Evolutionary conservation across 37 sponge, comb jelly and placozoan species (phyloP).

Genomic region (Halisarca cf. caerulea): DNA sequence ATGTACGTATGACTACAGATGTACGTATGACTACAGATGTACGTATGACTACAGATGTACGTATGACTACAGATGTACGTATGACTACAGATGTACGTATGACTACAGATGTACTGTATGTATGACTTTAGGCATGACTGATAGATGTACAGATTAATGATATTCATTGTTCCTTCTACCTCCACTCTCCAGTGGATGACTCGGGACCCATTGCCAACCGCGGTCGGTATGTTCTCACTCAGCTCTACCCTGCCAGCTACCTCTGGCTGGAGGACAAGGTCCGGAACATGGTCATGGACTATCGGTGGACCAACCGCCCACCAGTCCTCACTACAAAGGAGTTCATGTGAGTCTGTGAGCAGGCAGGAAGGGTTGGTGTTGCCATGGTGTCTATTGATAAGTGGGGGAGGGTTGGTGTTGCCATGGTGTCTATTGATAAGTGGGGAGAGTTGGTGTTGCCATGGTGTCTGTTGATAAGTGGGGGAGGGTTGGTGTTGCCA

Average conservation of each 20-base stretch:
- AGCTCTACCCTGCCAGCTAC: slow-evolving; percentile 86
- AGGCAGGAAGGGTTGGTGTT: too few species aligned
- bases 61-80: too few species aligned
- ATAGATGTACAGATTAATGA: slow-evolving; percentile 7
- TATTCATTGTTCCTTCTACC: not conserved
- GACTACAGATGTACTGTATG: too few species aligned
- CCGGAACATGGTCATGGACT: slow-evolving; percentile 48
- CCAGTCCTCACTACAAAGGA: slow-evolving; percentile 72
- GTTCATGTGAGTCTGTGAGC: slow-evolving; percentile 43
- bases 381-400: too few species aligned
- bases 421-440: not conserved
- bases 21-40: too few species aligned
- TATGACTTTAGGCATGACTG: too few species aligned
- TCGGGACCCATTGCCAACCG: slow-evolving; percentile 17
- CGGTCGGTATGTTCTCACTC: slow-evolving; percentile 55
- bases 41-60: too few species aligned
- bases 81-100: too few species aligned
- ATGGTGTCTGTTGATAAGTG: not conserved
- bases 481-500: not conserved
- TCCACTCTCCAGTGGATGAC: not conserved
- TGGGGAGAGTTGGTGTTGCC: not conserved
- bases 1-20: too few species aligned
- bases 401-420: not conserved
- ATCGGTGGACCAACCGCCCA: slow-evolving; percentile 32
- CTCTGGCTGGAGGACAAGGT: slow-evolving; percentile 83